Base-by-base conservation (phyloP, 2,797 vertebrate genomes). In the Meda fulgida region DNA sequence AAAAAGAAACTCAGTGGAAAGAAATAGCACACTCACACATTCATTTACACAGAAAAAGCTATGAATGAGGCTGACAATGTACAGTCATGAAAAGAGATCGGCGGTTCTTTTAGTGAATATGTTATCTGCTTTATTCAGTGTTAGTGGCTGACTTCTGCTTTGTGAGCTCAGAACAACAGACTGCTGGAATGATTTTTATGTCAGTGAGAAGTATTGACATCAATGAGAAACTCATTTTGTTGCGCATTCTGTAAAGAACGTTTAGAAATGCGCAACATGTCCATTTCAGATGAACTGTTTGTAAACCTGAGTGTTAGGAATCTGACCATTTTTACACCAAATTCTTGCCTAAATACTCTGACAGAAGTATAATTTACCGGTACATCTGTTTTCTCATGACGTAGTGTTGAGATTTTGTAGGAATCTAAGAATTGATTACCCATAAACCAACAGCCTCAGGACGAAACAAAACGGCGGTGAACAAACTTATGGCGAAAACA, bases 11-110 rank as follows among this genome's bases (percentile, higher is more conserved):
- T 81, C 83, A 83, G 91, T 87, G 88, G 89, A 88, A 88, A 88
- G 84, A 84, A 81, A 55, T 67, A 29, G 75, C 36, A 76, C 88
- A 51, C 87, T 83, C 91, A 76, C 89, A 87, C 86, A 40, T 84
- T 90, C 89, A 77, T 90, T 89, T 90, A 93, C 94, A 94, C 92
- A 91, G 86, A 80, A 94, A 93, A 91, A 92, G 89, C 91, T 91
- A 93, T 93, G 93, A 93, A 92, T 90, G 93, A 94, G 89, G 89
- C 89, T 58, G 89, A 89, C 90, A 90, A 88, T 92, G 90, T 93
- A 94, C 92, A 93, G 84, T 87, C 89, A 85, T 91, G 88, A 90
- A 86, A 87, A 87, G 29, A 89, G 84, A 86, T 81, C 86, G 72
- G 85, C 84, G 85, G 85, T 81, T 84, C 63, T 67, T 84, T 72